These are phyloP conservation scores for Eulacestoma nigropectus DNA, from an alignment of 2,113 vertebrate genomes.

Conservation along the genomic window DNA sequence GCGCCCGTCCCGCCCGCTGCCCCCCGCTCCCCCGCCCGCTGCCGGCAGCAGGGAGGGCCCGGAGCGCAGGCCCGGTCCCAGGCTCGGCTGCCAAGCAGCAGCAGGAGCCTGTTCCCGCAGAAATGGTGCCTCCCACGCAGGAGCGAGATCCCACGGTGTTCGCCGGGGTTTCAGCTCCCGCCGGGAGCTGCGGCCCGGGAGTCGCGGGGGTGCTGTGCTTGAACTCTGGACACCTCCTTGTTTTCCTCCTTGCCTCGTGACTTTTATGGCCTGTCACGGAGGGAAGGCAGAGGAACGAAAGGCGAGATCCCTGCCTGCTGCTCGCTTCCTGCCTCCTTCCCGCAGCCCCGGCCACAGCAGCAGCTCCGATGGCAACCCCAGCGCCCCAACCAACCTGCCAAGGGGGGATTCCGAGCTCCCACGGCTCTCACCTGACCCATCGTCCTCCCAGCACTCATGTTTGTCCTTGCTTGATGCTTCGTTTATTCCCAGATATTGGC, in stretches of 20 bases:
- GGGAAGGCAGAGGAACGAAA: neutral
- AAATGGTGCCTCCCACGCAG: neutral
- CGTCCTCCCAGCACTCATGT: neutral
- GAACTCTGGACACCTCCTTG: conserved; percentile 35
- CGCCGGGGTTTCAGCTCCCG: neutral
- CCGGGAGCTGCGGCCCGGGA: neutral
- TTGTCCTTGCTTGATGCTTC: neutral
- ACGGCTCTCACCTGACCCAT: neutral
- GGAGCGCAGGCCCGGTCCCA: neutral
- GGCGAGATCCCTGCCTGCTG: neutral
- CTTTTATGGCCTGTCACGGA: conserved; percentile 29
- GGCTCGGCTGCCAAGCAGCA: neutral
- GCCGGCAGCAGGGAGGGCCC: neutral
- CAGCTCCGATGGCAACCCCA: neutral
- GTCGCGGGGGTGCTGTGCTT: neutral
- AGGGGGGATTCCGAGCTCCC: neutral
- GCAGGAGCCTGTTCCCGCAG: neutral
- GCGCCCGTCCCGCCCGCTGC: no score
- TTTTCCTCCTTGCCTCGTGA: conserved; percentile 23
- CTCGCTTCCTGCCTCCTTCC: neutral
- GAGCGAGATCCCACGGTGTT: neutral
- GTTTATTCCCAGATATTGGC: neutral
- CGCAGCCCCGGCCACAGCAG: neutral
- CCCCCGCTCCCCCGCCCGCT: neutral
- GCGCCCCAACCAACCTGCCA: fast-evolving